These are phyloP conservation scores for Drosophila anceps DNA, from an alignment of 2,888 invertebrate species.

Conservation along the genomic window DNA sequence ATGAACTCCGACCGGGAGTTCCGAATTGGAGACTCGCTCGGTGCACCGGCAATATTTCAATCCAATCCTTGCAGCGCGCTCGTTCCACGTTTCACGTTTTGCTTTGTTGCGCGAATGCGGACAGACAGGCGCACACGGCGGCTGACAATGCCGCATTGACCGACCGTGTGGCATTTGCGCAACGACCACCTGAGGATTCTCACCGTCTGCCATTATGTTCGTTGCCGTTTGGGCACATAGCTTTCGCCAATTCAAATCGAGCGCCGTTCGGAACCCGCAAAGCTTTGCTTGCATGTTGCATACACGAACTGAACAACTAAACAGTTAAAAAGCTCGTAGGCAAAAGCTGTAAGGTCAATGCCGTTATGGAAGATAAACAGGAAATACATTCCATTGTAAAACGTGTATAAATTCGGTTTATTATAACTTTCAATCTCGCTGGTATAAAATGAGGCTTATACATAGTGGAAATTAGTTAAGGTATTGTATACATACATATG, in stretches of 20 bases:
- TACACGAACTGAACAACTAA: too few species aligned
- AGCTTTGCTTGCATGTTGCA: slow-evolving; percentile 38
- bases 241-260: slow-evolving; percentile 49
- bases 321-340: slow-evolving; percentile 9
- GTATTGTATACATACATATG: neutral
- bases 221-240: slow-evolving; percentile 13
- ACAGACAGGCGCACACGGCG: slow-evolving; percentile 64
- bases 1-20: neutral
- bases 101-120: slow-evolving; percentile 27
- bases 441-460: neutral
- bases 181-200: slow-evolving; percentile 76
- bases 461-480: slow-evolving; percentile 1
- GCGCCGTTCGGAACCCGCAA: slow-evolving; percentile 45
- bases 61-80: slow-evolving; percentile 6
- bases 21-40: slow-evolving; percentile 9
- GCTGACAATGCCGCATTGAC: slow-evolving; percentile 61
- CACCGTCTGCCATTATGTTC: slow-evolving; percentile 20
- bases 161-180: slow-evolving; percentile 63
- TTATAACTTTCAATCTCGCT: neutral
- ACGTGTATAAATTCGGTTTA: slow-evolving; percentile 11
- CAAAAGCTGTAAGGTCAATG: slow-evolving; percentile 9
- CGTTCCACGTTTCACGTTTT: neutral
- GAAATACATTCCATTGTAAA: neutral
- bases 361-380: neutral
- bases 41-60: slow-evolving; percentile 25